Conservation (phyloP, 2,888 invertebrate genomes). For the Pollenia amentaria region DNA sequence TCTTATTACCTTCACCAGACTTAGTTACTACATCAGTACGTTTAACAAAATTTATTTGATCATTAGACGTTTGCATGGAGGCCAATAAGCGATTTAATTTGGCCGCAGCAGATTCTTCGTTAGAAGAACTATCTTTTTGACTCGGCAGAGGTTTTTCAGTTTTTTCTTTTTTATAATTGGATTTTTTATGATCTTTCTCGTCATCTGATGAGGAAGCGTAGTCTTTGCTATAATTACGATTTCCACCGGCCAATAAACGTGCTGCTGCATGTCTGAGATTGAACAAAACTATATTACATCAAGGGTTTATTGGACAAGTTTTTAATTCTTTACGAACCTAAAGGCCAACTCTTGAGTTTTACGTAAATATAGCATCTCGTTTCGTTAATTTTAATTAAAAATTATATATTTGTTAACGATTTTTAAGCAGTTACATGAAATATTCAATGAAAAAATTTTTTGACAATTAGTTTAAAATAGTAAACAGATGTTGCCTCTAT, state of each 20-base stretch:
- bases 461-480: background rate
- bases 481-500: background rate
- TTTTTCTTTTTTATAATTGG: constrained; percentile 32
- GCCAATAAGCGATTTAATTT: constrained; percentile 82
- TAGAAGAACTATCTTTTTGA: background rate
- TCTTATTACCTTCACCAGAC: constrained; percentile 80
- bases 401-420: background rate
- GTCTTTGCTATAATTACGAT: constrained; percentile 72
- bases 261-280: constrained; percentile 52
- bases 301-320: background rate
- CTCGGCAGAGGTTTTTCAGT: background rate
- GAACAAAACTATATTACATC: background rate
- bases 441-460: constrained; percentile 1
- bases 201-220: constrained; percentile 79
- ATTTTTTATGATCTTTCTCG: constrained; percentile 77
- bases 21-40: constrained; percentile 76
- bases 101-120: constrained; percentile 80
- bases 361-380: constrained; percentile 64
- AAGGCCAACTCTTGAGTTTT: constrained; percentile 50
- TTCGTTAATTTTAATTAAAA: constrained; percentile 41
- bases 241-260: constrained; percentile 62
- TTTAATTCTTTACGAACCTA: constrained; percentile 18
- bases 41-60: constrained; percentile 74
- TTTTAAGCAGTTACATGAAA: constrained; percentile 47
- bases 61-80: constrained; percentile 81